These are phyloP conservation scores for Ctenomys sociabilis DNA, from an alignment of 2,113 vertebrate genomes.

Conservation along the genomic window DNA sequence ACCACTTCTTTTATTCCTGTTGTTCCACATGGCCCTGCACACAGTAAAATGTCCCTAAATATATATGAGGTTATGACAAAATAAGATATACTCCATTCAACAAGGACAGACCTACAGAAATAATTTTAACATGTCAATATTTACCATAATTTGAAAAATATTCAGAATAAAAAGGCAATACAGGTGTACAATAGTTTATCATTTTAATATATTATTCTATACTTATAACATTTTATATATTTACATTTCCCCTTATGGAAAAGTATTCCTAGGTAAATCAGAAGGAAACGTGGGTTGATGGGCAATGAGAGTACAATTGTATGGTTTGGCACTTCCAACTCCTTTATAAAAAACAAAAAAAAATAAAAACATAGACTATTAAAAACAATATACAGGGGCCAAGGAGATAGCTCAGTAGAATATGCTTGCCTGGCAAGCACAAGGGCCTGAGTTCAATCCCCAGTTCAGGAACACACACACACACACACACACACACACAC, in stretches of 20 bases:
- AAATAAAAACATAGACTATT: conserved; percentile 35
- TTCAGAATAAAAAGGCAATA: conserved; percentile 8
- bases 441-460: no score
- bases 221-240: background rate
- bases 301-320: background rate
- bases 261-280: conserved; percentile 12
- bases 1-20: background rate
- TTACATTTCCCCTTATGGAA: background rate
- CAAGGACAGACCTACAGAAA: conserved; percentile 34
- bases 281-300: conserved; percentile 49
- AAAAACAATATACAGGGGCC: background rate
- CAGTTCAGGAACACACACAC: no score
- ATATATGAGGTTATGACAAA: conserved; percentile 2
- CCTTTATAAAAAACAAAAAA: conserved; percentile 28
- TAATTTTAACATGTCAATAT: conserved; percentile 28
- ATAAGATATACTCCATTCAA: background rate
- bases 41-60: background rate
- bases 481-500: no score
- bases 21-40: background rate
- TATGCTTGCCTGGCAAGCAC: no score
- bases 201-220: background rate
- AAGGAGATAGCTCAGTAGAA: no score
- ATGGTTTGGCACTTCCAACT: background rate
- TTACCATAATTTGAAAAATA: conserved; percentile 47
- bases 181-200: background rate